phyloP scores from a whole-genome alignment of 2,888 invertebrate genomes.

The Xestia rhomboidea region DNA sequence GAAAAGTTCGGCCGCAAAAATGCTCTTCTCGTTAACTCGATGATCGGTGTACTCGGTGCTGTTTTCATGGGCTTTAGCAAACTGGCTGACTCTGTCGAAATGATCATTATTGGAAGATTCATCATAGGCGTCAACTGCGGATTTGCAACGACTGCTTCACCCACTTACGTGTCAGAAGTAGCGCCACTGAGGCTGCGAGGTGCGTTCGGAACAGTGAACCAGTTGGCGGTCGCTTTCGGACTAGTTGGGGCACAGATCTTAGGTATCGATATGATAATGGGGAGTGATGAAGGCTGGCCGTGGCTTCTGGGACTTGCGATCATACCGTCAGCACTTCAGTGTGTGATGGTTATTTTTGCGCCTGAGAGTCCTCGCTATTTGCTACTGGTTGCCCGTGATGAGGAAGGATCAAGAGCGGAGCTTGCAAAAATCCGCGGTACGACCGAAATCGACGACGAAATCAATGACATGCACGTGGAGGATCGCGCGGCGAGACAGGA shows the following conservation, averaged over 20 bases:
- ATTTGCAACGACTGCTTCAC: slow-evolving; percentile 88
- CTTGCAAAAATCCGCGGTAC: slow-evolving; percentile 83
- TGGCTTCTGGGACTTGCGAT: slow-evolving; percentile 86
- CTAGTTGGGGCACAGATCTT: slow-evolving; percentile 85
- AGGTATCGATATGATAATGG: slow-evolving; percentile 87
- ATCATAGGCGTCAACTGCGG: slow-evolving; percentile 94
- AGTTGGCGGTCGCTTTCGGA: slow-evolving; percentile 88
- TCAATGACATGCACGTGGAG: slow-evolving; percentile 88
- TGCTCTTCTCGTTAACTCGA: slow-evolving; percentile 92
- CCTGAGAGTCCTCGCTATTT: slow-evolving; percentile 88
- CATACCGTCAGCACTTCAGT: slow-evolving; percentile 84
- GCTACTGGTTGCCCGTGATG: slow-evolving; percentile 82
- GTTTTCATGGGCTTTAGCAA: slow-evolving; percentile 93
- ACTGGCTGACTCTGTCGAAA: slow-evolving; percentile 91
- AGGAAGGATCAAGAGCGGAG: slow-evolving; percentile 81
- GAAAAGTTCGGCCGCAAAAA: slow-evolving; percentile 93
- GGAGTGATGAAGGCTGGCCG: slow-evolving; percentile 87
- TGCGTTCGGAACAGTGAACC: slow-evolving; percentile 88
- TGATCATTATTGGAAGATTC: slow-evolving; percentile 93
- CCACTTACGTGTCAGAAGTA: slow-evolving; percentile 89
- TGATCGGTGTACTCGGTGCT: slow-evolving; percentile 92
- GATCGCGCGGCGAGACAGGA: slow-evolving; percentile 85
- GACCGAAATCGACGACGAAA: slow-evolving; percentile 85
- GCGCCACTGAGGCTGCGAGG: slow-evolving; percentile 85
- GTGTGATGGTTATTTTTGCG: slow-evolving; percentile 82